Evolutionary conservation across 2,888 invertebrate species (phyloP), one percentile per base, ranked within the genome.

Genomic region (Dicranocentrus wangi): DNA sequence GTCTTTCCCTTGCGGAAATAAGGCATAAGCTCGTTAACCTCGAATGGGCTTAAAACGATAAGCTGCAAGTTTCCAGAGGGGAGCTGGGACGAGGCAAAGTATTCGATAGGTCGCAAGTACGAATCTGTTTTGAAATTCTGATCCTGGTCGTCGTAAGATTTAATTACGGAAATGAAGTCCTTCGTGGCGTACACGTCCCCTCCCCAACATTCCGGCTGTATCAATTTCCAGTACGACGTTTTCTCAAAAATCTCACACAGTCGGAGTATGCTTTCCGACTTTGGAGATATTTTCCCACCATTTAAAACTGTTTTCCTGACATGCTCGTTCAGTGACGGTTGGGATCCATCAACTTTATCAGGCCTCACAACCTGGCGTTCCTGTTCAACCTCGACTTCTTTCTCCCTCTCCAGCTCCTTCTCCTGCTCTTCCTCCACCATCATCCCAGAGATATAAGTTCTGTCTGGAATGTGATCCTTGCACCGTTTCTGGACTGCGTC

Each of bases 351-450:
- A 8, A n/a, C 63, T 25, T 39, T 68, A 0, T 21, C 17, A 1
- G 73, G 70, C 5, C n/a, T 47, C 1, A 55, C 55, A 3, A 70
- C 17, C 25, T 69, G 42, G n/a, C 60, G 25, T 51, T 77, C 60
- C 17, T 81, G 58, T 17, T 80, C 66, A 1, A 39, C 17, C 15
- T 81, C 76, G 0, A 27, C 25, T 25, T 79, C 65, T 15, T 0
- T 21, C 21, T 79, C 79, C 1, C 17, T 3, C 23, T 77, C 76
- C 2, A 71, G 0, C 15, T 72, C 77, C n/a, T 71, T 72, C 32
- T 80, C 65, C 3, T 76, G 76, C 47, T 83, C 72, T n/a, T 81
- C 82, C 19, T 83, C 83, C 47, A 79, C 13, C 15, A 55, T 27
- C 7, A 43, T 23, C 1, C 28, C 27, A 13, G 47, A 10, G 1